Base-by-base conservation (phyloP, 1,140 invertebrate genomes). In the Orussus abietinus region DNA sequence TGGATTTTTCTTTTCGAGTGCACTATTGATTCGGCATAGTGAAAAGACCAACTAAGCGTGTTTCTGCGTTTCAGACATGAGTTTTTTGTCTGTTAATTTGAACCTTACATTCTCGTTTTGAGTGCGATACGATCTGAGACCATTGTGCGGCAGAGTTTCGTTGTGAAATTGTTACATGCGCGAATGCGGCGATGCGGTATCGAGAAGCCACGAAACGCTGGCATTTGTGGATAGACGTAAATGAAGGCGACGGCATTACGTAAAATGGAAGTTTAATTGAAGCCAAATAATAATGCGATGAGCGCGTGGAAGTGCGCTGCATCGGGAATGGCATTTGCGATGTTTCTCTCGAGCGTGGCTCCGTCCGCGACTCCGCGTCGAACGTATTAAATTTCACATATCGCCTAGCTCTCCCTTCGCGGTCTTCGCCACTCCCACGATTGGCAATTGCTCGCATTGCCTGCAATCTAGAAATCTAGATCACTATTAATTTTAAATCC, bases 401-500 rank as follows among this genome's bases (percentile, higher is more conserved):
- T 59, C 53, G 56, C 45, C 50, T n/a, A n/a, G n/a, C n/a, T 53
- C 60, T 53, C 59, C 47, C 45, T 36, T 43, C 14, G 21, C 33
- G 41, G 14, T 33, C 25, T 47, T 38, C 45, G 40, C 36, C 53
- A 61, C 66, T 67, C 64, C 59, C 57, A 66, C 65, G 59, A 66
- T 50, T 59, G 51, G 56, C 62, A 68, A 66, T 69, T 68, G 62
- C 64, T 61, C 57, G 62, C 65, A 66, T 72, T 72, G 60, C 45
- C 62, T 50, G 59, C 66, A 66, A 70, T 69, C 64, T 66, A 68
- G 60, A 67, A 68, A 69, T 70, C 65, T 69, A 68, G 66, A 68
- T 69, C 66, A 53, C 64, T 67, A 70, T 72, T 72, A 70, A 72
- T 70, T 70, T 70, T 67, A 68, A 63, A 67, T 66, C 56, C 52